phyloP scores from a whole-genome alignment of 2,113 vertebrate genomes.

The Ceyx cyanopectus region DNA sequence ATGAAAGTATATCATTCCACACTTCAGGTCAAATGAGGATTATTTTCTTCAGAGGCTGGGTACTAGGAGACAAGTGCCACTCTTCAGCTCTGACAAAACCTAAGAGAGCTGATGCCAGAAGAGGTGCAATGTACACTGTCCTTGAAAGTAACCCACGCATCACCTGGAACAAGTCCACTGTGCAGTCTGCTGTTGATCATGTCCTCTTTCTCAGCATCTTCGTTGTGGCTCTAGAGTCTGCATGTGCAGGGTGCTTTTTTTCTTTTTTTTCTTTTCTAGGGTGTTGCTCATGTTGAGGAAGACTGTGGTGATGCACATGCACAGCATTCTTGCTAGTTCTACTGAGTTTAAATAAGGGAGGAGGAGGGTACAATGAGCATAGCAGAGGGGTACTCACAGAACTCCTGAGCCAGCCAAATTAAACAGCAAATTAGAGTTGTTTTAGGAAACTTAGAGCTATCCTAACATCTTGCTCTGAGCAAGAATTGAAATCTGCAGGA shows the following conservation, averaged over 20 bases:
- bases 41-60: neutral
- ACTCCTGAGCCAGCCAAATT: neutral
- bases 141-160: neutral
- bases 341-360: neutral
- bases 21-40: neutral
- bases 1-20: neutral
- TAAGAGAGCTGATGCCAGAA: neutral
- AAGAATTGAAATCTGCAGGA: neutral
- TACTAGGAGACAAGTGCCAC: neutral
- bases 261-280: neutral
- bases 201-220: neutral
- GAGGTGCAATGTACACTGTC: neutral
- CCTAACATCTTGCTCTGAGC: neutral
- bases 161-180: neutral
- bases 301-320: neutral
- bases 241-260: no score
- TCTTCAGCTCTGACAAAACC: neutral
- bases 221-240: no score
- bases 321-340: neutral
- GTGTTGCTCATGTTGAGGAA: neutral
- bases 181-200: neutral
- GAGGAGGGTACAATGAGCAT: neutral
- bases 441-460: neutral
- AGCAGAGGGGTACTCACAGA: neutral
- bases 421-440: neutral